Percentiles rank a stretch among this genome's conserved stretches.
Conservation (phyloP, 2,888 invertebrate species). For the Calliphora vomitoria region DNA sequence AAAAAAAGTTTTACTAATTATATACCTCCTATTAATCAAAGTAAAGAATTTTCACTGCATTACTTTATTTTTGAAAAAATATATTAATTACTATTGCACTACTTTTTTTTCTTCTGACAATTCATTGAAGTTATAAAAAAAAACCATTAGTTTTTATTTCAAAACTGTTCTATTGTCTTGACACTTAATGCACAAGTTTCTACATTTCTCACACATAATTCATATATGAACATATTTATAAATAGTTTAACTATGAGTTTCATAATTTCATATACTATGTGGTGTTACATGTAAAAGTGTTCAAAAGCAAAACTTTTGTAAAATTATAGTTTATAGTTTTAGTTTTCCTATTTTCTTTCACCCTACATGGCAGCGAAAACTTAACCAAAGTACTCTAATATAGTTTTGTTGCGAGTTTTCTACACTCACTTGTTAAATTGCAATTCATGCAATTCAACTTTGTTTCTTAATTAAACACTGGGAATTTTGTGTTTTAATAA, state of each 20-base stretch:
- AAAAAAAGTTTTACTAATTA: too few relatives aligned
- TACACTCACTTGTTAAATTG: conserved; percentile 66
- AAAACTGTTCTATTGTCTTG: conserved; percentile 23
- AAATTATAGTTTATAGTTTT: conserved; percentile 3
- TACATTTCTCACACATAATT: conserved; percentile 41
- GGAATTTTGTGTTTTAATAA: conserved; percentile 5
- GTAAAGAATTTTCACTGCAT: too few relatives aligned
- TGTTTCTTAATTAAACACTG: conserved; percentile 63
- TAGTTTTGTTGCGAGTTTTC: conserved; percentile 54
- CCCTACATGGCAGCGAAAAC: background rate
- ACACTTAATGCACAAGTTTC: conserved; percentile 32
- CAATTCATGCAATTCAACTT: conserved; percentile 68
- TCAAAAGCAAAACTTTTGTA: conserved; percentile 60
- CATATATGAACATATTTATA: conserved; percentile 47
- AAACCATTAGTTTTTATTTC: too few relatives aligned
- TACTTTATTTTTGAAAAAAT: too few relatives aligned
- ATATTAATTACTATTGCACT: too few relatives aligned
- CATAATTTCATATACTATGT: conserved; percentile 44
- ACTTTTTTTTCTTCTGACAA: too few relatives aligned
- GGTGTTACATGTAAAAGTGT: conserved; percentile 28
- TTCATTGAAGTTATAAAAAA: too few relatives aligned
- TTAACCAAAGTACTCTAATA: conserved; percentile 30
- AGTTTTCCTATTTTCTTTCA: background rate
- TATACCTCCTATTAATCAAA: too few relatives aligned
- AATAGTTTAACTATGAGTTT: conserved; percentile 59